Conservation (phyloP, 2,797 vertebrate species). For the Perodicticus potto region DNA sequence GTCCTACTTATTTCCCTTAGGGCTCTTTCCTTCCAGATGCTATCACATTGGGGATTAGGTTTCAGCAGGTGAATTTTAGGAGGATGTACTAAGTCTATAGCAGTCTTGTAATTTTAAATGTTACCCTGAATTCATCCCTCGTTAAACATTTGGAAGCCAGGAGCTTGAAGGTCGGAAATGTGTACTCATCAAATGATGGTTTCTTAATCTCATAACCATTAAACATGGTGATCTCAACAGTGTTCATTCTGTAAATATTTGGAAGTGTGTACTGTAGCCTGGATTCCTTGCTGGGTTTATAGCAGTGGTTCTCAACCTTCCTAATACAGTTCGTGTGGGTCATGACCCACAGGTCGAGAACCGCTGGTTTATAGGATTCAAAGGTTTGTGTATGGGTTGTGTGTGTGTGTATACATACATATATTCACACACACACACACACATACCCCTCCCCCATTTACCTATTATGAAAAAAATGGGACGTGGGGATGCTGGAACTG, state of each 20-base stretch:
- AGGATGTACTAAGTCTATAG: not conserved
- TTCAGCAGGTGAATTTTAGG: not conserved
- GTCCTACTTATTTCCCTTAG: not conserved
- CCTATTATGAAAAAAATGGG: not conserved
- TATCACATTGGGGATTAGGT: not conserved
- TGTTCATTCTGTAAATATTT: conserved; percentile 47
- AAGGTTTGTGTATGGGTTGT: not conserved
- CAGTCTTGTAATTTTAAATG: not conserved
- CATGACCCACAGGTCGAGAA: too few species aligned
- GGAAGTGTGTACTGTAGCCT: not conserved
- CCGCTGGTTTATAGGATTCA: not conserved
- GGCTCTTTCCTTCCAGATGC: not conserved
- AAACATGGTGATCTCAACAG: not conserved
- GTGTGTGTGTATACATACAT: too few species aligned
- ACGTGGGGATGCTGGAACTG: not conserved
- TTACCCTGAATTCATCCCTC: not conserved
- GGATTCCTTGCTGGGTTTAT: not conserved
- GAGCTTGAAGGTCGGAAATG: not conserved
- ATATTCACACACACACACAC: too few species aligned
- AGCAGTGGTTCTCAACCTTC: too few species aligned
- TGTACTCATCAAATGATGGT: conserved; percentile 9
- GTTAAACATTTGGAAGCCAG: not conserved
- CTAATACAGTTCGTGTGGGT: too few species aligned
- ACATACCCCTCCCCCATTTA: not conserved
- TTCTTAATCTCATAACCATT: not conserved